phyloP scores from a whole-genome alignment of 2,113 vertebrate genomes.

The Labrus mixtus region DNA sequence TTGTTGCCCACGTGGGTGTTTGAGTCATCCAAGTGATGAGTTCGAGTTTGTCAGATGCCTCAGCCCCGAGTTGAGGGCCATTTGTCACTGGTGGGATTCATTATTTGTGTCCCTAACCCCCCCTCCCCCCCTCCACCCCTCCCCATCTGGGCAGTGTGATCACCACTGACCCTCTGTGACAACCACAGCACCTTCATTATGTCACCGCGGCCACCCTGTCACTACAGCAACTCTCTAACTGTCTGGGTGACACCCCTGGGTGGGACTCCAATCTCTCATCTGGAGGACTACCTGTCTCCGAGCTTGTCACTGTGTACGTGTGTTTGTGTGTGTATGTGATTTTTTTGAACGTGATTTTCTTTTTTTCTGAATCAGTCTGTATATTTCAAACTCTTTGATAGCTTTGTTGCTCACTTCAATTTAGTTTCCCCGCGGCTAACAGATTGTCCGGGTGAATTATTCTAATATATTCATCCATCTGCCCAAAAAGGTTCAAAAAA shows the following conservation, averaged over 20 bases:
- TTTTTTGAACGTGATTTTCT: constrained; percentile 13
- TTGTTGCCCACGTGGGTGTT: constrained; percentile 2
- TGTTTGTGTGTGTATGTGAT: constrained; percentile 42
- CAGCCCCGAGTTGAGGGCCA: constrained; percentile 91
- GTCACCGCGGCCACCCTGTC: constrained; percentile 94
- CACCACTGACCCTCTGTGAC: constrained; percentile 97
- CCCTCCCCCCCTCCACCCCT: constrained; percentile 24
- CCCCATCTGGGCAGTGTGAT: constrained; percentile 93
- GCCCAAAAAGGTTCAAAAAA: constrained; percentile 5
- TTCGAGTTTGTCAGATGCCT: constrained; percentile 98
- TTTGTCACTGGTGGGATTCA: constrained; percentile 99
- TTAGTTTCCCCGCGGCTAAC: constrained; percentile 10
- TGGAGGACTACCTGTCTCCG: constrained; percentile 70
- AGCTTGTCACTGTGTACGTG: constrained; percentile 61
- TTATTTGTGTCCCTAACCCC: constrained; percentile 90
- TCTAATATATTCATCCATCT: constrained; percentile 30
- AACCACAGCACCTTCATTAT: constrained; percentile 99
- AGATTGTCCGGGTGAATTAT: constrained; percentile 20
- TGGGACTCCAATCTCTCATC: constrained; percentile 85
- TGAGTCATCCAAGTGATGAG: constrained; percentile 81
- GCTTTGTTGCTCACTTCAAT: constrained; percentile 3
- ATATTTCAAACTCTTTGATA: not conserved
- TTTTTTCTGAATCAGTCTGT: constrained; percentile 10
- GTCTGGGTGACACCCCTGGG: constrained; percentile 84
- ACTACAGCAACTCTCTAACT: constrained; percentile 80